Evolutionary conservation across 2,888 invertebrate species (phyloP).

Genomic region (Idaea biselata): DNA sequence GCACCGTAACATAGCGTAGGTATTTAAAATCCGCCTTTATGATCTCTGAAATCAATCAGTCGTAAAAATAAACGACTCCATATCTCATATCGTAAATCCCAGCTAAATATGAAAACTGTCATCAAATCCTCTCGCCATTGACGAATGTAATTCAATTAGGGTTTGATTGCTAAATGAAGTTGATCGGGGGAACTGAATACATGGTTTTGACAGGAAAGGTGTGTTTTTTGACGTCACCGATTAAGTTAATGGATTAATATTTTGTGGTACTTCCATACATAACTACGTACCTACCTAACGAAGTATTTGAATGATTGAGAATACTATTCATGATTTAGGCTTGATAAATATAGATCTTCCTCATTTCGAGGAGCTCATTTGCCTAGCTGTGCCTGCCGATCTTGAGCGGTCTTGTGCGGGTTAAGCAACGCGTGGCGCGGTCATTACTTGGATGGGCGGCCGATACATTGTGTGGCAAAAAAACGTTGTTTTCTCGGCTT

Average conservation of each 20-base stretch:
- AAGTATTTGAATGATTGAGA: no score
- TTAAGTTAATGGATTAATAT: constrained; percentile 39
- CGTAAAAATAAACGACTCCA: neutral
- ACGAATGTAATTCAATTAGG: constrained; percentile 76
- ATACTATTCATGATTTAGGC: no score
- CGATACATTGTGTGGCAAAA: no score
- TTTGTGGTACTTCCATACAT: neutral
- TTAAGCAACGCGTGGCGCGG: no score
- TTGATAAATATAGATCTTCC: no score
- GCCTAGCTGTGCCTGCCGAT: no score
- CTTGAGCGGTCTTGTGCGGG: no score
- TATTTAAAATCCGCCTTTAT: neutral
- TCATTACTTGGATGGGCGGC: no score
- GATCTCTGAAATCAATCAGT: neutral
- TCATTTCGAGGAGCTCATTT: no score
- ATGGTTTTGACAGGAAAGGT: constrained; percentile 66
- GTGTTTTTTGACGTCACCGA: constrained; percentile 52
- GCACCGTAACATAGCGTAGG: neutral
- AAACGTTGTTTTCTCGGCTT: no score
- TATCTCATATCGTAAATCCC: neutral
- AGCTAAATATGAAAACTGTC: neutral
- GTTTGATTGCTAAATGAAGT: constrained; percentile 78
- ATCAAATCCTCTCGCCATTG: constrained; percentile 43
- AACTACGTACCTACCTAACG: neutral
- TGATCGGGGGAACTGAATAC: constrained; percentile 67